Percentiles rank a stretch among this genome's conserved stretches.
phyloP scores from a whole-genome alignment of 2,797 vertebrate genomes.

The Rhabdophis nuchalis region DNA sequence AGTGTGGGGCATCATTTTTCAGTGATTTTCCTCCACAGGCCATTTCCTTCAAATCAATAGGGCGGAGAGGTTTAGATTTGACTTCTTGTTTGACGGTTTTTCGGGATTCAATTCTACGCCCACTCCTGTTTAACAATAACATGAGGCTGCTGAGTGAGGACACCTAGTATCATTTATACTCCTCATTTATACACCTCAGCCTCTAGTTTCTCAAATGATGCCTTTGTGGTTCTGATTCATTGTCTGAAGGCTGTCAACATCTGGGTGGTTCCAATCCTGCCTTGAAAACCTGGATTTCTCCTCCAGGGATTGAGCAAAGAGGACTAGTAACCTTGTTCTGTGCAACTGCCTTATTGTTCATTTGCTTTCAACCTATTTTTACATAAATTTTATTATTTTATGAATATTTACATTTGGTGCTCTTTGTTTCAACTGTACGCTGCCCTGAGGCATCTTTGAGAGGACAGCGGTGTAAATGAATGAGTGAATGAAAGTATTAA shows the following conservation, averaged over 20 bases:
- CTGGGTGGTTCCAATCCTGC: not conserved
- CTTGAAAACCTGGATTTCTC: not conserved
- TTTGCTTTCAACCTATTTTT: not conserved
- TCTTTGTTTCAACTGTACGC: not conserved
- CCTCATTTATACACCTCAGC: not conserved
- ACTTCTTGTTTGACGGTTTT: not conserved
- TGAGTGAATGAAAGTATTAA: not conserved
- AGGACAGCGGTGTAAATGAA: not conserved
- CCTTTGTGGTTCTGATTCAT: not conserved
- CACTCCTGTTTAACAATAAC: not conserved
- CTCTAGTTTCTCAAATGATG: not conserved
- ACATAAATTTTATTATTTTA: not conserved
- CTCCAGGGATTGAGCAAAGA: not conserved
- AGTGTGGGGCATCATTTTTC: not conserved
- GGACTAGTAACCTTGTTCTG: not conserved
- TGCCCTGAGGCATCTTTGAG: not conserved
- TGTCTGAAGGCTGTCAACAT: not conserved
- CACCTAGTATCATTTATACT: not conserved
- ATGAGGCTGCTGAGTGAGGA: not conserved
- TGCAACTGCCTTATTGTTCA: not conserved
- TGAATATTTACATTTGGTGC: not conserved
- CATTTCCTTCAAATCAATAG: not conserved
- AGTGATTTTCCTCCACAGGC: not conserved
- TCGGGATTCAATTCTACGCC: not conserved
- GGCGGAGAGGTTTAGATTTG: not conserved